A percentile compares a stretch with the other conserved stretches of the same genome.
Evolutionary conservation across 2,113 vertebrate species (phyloP).

Genomic region (Panthera tigris): DNA sequence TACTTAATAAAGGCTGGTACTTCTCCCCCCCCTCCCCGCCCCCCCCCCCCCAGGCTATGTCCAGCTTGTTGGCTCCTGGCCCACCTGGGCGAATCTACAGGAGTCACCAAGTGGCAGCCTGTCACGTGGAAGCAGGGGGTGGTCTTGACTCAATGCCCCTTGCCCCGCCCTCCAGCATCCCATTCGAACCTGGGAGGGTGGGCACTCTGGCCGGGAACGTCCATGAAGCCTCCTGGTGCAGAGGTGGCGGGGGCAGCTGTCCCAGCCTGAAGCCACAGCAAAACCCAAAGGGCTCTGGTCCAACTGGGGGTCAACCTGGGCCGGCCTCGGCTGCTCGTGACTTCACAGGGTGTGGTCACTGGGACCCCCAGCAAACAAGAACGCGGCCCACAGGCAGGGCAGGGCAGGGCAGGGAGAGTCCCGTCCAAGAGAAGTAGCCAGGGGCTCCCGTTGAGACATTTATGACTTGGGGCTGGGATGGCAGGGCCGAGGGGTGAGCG

Average conservation of each 20-base stretch:
- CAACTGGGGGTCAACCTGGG: background rate
- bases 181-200: background rate
- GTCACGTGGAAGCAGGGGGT: rapidly evolving
- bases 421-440: background rate
- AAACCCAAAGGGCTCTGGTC: background rate
- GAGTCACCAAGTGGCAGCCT: background rate
- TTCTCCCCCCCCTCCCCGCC: rapidly evolving
- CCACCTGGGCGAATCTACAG: background rate
- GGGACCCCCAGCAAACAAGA: background rate
- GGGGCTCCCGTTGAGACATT: background rate
- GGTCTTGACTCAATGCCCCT: background rate
- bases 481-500: rapidly evolving
- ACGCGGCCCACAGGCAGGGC: rapidly evolving
- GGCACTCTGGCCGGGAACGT: rapidly evolving
- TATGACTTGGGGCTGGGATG: background rate
- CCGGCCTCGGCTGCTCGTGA: background rate
- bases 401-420: rapidly evolving
- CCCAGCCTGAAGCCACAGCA: background rate
- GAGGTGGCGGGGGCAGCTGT: rapidly evolving
- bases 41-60: background rate
- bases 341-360: background rate
- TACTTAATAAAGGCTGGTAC: background rate
- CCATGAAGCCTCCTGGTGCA: background rate
- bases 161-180: background rate
- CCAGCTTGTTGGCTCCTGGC: background rate